phyloP scores from a whole-genome alignment of 2,797 vertebrate genomes.

The Cossypha dichroa region DNA sequence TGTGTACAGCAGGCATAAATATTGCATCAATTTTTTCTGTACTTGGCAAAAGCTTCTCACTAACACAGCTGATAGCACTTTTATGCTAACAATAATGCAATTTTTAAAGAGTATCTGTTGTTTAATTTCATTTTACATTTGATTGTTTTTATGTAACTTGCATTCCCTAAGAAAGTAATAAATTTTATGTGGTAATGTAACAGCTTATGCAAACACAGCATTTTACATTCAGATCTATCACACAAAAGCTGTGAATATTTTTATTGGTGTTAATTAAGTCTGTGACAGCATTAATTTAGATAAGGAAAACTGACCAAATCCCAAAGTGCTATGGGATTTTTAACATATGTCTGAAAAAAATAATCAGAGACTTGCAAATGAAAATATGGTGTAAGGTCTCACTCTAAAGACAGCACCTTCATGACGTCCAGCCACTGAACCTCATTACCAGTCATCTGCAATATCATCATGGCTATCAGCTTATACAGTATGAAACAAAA shows the following conservation, averaged over 20 bases:
- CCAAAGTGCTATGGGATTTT: neutral
- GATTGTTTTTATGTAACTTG: neutral
- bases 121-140: neutral
- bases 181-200: neutral
- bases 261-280: conserved; percentile 43
- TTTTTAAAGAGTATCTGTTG: neutral
- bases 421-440: neutral
- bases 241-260: conserved; percentile 40
- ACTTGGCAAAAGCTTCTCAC: neutral
- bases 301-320: conserved; percentile 35
- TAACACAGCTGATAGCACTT: neutral
- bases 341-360: neutral
- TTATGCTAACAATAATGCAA: neutral
- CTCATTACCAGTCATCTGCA: neutral
- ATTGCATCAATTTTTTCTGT: rapidly evolving
- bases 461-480: neutral
- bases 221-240: conserved; percentile 18
- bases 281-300: conserved; percentile 46
- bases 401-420: neutral
- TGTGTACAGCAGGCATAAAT: neutral
- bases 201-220: conserved; percentile 11
- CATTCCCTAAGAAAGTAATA: neutral
- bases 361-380: neutral
- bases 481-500: neutral
- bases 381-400: neutral